Base-by-base conservation (phyloP, 1,140 invertebrate species). In the Cyclargus thomasi region DNA sequence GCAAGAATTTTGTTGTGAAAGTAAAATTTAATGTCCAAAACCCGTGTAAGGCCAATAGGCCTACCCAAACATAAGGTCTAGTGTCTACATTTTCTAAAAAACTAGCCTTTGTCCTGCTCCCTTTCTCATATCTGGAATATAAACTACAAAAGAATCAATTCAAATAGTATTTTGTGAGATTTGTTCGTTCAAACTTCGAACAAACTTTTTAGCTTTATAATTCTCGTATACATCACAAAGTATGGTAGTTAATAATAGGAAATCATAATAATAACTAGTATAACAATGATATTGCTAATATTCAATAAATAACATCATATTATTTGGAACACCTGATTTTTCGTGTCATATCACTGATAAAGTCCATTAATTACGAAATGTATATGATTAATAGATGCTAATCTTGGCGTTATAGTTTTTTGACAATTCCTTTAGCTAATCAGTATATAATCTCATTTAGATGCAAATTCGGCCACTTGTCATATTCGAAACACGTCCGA, bases 1-100 rank as follows among this genome's bases (percentile, higher is more conserved):
- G 39, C 39, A 47, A 47, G 39, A 47, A 47, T 47, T 47, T 47
- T 47, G 10, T 47, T 47, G 39, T 47, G 39, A 47, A 47, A 47
- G 39, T 47, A 47, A 47, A 14, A 16, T 2, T 8, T 6, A 47
- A 47, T 47, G 10, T 47, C 14, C 39, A 16, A 47, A 47, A 47
- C 14, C 11, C 39, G 39, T 47, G 39, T 47, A 47, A 47, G 5
- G 29, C 29, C 10, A 47, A 11, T 47, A 47, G 39, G 39, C 39
- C 4, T 14, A 16, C 11, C 39, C 14, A 47, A 47, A 1, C 14
- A n/a, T n/a, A n/a, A n/a, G n/a, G n/a, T n/a, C n/a, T n/a, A n/a
- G n/a, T n/a, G n/a, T n/a, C n/a, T n/a, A n/a, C n/a, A n/a, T n/a
- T n/a, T n/a, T n/a, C n/a, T n/a, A n/a, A n/a, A n/a, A n/a, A n/a